Evolutionary conservation across 2,797 vertebrate genomes (phyloP).

Genomic region (Phataginus tetradactyla): DNA sequence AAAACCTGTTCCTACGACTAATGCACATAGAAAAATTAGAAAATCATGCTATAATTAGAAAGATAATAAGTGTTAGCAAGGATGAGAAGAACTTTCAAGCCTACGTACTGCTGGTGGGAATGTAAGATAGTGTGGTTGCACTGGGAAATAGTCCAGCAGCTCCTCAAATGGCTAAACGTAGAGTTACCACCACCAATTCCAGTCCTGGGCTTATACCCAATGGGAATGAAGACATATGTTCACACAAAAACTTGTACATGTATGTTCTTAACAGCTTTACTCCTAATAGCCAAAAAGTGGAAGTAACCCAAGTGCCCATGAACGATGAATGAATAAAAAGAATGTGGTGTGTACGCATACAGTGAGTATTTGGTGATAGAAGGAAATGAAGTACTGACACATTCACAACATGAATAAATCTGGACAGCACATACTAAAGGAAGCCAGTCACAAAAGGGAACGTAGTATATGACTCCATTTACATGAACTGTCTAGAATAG

Average conservation of each 20-base stretch:
- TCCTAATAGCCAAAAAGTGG: not conserved
- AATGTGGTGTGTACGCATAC: not conserved
- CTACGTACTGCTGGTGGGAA: not conserved
- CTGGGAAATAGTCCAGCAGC: not conserved
- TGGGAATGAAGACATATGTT: not conserved
- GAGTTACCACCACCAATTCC: not conserved
- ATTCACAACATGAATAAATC: not conserved
- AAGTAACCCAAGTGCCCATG: not conserved
- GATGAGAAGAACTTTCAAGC: not conserved
- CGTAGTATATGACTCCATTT: not conserved
- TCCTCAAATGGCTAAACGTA: not conserved
- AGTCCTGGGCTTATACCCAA: not conserved
- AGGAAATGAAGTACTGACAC: not conserved
- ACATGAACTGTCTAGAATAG: not conserved
- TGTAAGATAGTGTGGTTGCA: not conserved
- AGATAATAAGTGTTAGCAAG: not conserved
- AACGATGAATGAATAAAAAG: not conserved
- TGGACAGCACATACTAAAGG: not conserved
- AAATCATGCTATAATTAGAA: not conserved
- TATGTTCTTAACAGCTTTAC: constrained; percentile 6
- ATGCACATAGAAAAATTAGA: not conserved
- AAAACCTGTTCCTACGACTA: not conserved
- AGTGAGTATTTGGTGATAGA: not conserved
- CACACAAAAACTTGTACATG: not conserved
- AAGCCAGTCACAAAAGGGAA: not conserved